Percentiles rank a stretch among this genome's conserved stretches.
Evolutionary conservation across 2,113 vertebrate genomes (phyloP).

Genomic region (Neotoma lepida): DNA sequence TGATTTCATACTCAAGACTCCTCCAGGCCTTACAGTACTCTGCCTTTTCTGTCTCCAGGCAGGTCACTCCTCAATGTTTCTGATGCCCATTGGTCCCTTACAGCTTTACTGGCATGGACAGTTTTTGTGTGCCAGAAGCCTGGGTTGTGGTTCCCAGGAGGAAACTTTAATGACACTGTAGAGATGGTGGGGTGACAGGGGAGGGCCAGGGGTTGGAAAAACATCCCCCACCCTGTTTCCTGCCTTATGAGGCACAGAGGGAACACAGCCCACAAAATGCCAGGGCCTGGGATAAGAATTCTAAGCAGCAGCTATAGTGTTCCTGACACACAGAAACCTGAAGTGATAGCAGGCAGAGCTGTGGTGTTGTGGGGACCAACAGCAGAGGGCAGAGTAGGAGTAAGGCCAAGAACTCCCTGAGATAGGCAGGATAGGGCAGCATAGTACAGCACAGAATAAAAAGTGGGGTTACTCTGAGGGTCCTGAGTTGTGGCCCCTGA

Average conservation of each 20-base stretch:
- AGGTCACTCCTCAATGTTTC: background rate
- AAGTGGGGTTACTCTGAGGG: background rate
- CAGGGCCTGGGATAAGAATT: constrained; percentile 32
- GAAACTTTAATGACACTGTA: background rate
- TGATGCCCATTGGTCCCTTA: background rate
- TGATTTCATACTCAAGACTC: background rate
- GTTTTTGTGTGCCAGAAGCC: background rate
- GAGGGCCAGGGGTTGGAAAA: background rate
- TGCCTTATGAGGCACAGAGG: background rate
- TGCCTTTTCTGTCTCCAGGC: background rate
- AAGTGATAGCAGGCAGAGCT: background rate
- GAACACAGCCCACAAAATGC: background rate
- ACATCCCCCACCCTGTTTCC: background rate
- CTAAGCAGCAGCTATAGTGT: background rate
- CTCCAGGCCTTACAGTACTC: background rate
- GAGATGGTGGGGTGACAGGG: background rate
- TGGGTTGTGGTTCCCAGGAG: background rate
- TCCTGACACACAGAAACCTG: background rate
- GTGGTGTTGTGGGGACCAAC: fast-evolving
- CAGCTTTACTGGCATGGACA: background rate
- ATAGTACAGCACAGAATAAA: background rate
- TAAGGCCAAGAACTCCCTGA: background rate
- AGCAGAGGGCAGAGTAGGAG: background rate
- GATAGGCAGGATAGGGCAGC: background rate
- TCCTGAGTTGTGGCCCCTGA: background rate